Base-by-base conservation (phyloP, 2,888 invertebrate genomes). In the Drosophila nr. perissopoda region DNA sequence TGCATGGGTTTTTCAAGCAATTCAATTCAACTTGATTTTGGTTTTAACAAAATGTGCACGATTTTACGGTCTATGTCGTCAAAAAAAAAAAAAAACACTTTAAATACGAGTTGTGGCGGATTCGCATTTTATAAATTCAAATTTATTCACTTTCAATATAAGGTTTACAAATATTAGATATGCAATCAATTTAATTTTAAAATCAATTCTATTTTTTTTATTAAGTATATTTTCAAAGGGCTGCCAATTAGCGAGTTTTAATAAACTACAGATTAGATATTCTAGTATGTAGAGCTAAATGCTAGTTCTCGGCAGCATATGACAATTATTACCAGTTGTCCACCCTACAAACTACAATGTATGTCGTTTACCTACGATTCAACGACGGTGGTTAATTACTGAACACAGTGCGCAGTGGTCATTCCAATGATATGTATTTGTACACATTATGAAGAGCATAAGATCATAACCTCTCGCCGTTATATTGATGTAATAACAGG, bases 401-500 rank as follows among this genome's bases (percentile, higher is more conserved):
- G 27, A 5, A 10, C 18, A 34, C 45, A 25, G 7, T 2, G 27
- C 21, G 11, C 11, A 21, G 21, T 42, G 42, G 21, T 11, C 21
- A 13, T 13, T 13, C 7, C 45, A 67, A 33, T 40, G 53, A 40
- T n/a, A 45, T 34, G 45, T 31, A 31, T 59, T 40, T 57, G 60
- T 33, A 31, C 16, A 56, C 29, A 21, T 54, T 31, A 21, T 29
- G 56, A 16, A 21, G 11, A 21, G 42, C 6, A 42, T 42, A 42
- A 21, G 42, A 42, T 42, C 42, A 42, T 42, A 42, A 29, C 18
- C 66, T 34, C 51, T 33, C 7, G 7, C n/a, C 4, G 36, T 38
- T 64, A n/a, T 21, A 40, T 36, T 31, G 38, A 33, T 65, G 68
- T 58, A 68, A 76, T 68, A 65, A 64, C 68, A 68, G 53, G 56